Percentiles rank a stretch among this genome's conserved stretches.
Evolutionary conservation across 1,140 invertebrate genomes (phyloP).

Genomic region (Zaprionus taronus): DNA sequence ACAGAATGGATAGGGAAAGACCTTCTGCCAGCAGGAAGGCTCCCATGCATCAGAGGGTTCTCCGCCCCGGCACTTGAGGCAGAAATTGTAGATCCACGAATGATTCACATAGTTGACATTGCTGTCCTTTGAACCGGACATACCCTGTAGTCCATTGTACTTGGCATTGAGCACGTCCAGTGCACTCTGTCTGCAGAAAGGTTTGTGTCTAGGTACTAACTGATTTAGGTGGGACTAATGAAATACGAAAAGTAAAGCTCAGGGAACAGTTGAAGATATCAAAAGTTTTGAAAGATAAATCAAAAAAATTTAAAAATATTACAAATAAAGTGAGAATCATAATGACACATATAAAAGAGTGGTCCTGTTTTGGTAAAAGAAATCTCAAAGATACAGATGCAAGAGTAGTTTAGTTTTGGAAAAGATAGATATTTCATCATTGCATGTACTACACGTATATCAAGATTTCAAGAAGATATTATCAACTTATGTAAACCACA

Average conservation of each 20-base stretch:
- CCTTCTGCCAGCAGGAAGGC: constrained; percentile 89
- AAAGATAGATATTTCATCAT: too few species aligned
- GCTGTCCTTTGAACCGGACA: constrained; percentile 39
- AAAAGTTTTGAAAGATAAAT: background rate
- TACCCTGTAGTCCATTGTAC: constrained; percentile 58
- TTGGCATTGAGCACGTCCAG: constrained; percentile 71
- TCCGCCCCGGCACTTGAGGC: constrained; percentile 78
- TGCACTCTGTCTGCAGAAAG: constrained; percentile 64
- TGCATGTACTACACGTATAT: too few species aligned
- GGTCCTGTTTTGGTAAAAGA: too few species aligned
- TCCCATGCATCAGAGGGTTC: constrained; percentile 90
- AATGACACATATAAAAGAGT: too few species aligned
- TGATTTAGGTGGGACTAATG: background rate
- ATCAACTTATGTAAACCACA: too few species aligned
- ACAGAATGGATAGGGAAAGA: constrained; percentile 92
- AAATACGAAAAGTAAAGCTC: background rate
- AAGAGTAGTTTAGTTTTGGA: too few species aligned
- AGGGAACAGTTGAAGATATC: too few species aligned
- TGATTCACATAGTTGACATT: constrained; percentile 67
- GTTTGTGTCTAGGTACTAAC: background rate
- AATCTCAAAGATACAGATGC: too few species aligned
- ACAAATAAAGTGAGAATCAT: too few species aligned
- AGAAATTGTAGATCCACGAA: constrained; percentile 83
- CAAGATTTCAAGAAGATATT: too few species aligned
- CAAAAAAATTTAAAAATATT: background rate